Evolutionary conservation across 2,113 vertebrate genomes (phyloP), one percentile per base, ranked within the genome.

Genomic region (Ammodytes dubius): DNA sequence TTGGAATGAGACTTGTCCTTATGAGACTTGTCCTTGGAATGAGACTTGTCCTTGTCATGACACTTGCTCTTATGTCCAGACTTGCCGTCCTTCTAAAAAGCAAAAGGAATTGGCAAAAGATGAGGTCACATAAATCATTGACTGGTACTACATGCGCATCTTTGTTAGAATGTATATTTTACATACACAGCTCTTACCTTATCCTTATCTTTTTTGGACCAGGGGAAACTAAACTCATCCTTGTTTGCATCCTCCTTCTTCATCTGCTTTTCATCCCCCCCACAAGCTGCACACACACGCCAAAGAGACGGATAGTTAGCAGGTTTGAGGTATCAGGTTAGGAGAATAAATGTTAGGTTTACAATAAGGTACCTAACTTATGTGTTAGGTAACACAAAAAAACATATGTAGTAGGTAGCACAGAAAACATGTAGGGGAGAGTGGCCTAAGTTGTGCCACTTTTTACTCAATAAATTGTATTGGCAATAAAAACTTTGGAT

Each of bases 151-250:
- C 27, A 27, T 27, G 27, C 27, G 6, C 56, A 71, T 77, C 14
- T 57, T 19, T 70, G n/a, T 39, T 8, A 14, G 19, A 10, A 61
- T 43, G 1, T 10, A 10, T 9, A 60, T 10, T 61, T 2, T 27
- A 27, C 27, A 27, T 27, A 5, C 17, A 40, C 12, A 53, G 40
- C 7, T 53, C 66, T 19, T 70, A 86, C 85, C 57, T 27, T 27
- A 27, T 27, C 27, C 27, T 85, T 81, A 4, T 85, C 80, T 13
- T 89, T 87, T 27, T 27, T 27, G 0, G 77, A 54, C 59, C 87
- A 94, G n/a, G 91, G 88, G 0, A 19, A 90, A 2, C 2, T 63
- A 0, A 93, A 5, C 50, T 95, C 90, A 47, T 94, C 86, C 11
- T 92, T 70, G 1, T 92, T 70, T 1, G 87, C 91, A 0, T 86